Conservation (phyloP, 2,888 invertebrate genomes). For the Baccha elongata region DNA sequence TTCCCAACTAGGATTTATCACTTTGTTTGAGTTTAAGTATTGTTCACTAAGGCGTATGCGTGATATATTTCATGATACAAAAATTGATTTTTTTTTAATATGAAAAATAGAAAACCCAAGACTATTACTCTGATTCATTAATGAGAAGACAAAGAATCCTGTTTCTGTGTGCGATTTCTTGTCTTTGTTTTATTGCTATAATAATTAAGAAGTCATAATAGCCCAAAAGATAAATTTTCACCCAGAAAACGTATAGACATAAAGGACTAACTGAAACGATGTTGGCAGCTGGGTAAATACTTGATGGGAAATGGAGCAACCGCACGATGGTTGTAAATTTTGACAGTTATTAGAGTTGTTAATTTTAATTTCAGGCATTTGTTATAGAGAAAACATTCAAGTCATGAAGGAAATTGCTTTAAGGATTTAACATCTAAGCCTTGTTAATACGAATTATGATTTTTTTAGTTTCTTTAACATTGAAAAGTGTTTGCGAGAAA, state of each 20-base stretch:
- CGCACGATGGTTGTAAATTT: slow-evolving; percentile 48
- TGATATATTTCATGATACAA: slow-evolving; percentile 20
- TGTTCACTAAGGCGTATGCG: slow-evolving; percentile 54
- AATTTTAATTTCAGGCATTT: slow-evolving; percentile 31
- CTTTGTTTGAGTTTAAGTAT: slow-evolving; percentile 1
- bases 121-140: background rate
- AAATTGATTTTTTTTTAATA: slow-evolving; percentile 40
- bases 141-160: background rate
- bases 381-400: slow-evolving; percentile 10
- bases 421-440: background rate
- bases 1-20: slow-evolving; percentile 58
- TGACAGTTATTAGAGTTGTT: slow-evolving; percentile 46
- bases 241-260: slow-evolving; percentile 15
- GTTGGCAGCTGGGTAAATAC: background rate
- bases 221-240: slow-evolving; percentile 42
- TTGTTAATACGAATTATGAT: background rate
- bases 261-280: background rate
- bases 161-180: background rate
- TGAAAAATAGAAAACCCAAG: background rate
- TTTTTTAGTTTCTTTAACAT: background rate
- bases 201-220: slow-evolving; percentile 69
- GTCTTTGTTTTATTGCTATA: slow-evolving; percentile 52
- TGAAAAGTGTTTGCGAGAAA: no score
- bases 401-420: background rate
- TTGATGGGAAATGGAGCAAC: slow-evolving; percentile 22